Base-by-base conservation (phyloP, 2,888 invertebrate species). In the Clistopyga incitator region DNA sequence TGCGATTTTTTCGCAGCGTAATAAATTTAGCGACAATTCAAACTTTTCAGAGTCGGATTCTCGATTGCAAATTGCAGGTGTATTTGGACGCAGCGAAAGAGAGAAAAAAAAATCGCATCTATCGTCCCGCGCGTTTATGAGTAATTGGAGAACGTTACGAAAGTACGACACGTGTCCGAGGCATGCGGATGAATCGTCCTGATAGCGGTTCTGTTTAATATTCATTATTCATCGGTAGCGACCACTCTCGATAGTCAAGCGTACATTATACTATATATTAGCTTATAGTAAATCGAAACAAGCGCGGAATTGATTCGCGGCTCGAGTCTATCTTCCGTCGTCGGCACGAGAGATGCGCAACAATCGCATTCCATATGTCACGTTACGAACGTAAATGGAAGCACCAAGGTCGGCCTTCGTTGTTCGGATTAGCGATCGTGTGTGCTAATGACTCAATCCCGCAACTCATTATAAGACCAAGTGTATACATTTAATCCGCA, bases 391-490 rank as follows among this genome's bases (percentile, higher is more conserved):
- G 29, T 59, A 59, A 50, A 80, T 76, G 64, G 59, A 67, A 72
- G 11, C 50, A 68, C 54, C 83, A 81, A 84, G 83, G 83, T 20
- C 71, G 52, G 64, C 20, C 76, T 76, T 67, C 65, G 80, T 68
- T 83, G 76, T 59, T 80, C 64, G 71, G 64, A 61, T 59, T 61
- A 68, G 50, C 59, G 61, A 80, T 80, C 76, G 76, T 45, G 83
- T 71, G 52, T 83, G 72, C 68, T 76, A 83, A 83, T 80, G 83
- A 76, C 83, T 83, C 80, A 83, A 83, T 83, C 68, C 45, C 61
- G 71, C 80, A 80, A 56, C 71, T 65, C 76, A 47, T 80, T 72
- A 61, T 72, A 61, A 80, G 54, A 15, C 34, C 13, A 50, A 56
- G 72, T 65, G 67, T 72, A 65, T 65, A 25, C 50, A 59, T 13